Evolutionary conservation across 2,113 vertebrate genomes (phyloP), one percentile per base, ranked within the genome.

Genomic region (Zosterops borbonicus): DNA sequence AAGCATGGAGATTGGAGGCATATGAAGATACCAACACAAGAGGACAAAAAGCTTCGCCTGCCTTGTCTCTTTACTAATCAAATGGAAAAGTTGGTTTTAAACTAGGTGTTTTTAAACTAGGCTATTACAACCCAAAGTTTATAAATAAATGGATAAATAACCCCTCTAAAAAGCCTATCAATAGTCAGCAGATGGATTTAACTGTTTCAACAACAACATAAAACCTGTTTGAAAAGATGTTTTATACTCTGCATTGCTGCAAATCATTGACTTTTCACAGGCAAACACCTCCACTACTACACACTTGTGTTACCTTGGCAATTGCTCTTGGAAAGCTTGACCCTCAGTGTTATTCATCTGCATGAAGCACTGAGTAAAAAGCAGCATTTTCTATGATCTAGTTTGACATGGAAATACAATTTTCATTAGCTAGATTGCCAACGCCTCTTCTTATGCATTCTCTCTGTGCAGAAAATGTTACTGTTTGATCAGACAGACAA

Each of bases 111-210:
- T 63, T 52, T 63, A 42, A 52, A 55, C 39, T 7, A 31, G 39
- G 62, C 90, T 95, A 95, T 13, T 14, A 81, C 35, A 82, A 95
- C 21, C 56, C 71, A 90, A 94, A 93, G 67, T 96, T 97, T 85
- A 96, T 83, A 92, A 97, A 94, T 47, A 73, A 96, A 94, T 87
- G 5, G 87, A 97, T 86, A 96, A 89, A 86, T 62, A 96, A 77
- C 39, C 33, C 14, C n/a, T 24, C 41, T 76, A 94, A 94, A 96
- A 96, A 95, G 52, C 62, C 68, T 96, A 87, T 95, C 76, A 81
- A 95, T 89, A 95, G 56, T 21, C 68, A 94, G 50, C 73, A 88
- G 87, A 62, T 37, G 44, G 63, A 88, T 83, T 97, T 94, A 95
- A 85, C 35, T 92, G 79, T 89, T 97, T 87, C 50, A 94, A 88